Evolutionary conservation across 2,113 vertebrate species (phyloP), one percentile per base, ranked within the genome.

Genomic region (Oplegnathus fasciatus): DNA sequence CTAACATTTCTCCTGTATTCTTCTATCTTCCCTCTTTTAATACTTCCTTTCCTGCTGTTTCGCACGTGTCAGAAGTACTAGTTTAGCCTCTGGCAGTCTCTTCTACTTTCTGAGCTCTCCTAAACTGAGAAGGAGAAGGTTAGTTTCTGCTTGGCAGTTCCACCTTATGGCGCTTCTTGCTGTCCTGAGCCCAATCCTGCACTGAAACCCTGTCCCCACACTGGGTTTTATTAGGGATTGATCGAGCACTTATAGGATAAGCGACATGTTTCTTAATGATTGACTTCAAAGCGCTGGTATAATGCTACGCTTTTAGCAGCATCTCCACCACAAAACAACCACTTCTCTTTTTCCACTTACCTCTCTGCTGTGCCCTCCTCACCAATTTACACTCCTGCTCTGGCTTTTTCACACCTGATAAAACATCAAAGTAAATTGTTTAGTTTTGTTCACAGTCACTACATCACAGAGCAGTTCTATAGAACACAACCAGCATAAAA

Each of bases 91-190:
- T 84, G 94, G 94, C 67, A 92, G 90, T 83, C 93, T 96, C 82
- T 88, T 94, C 93, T 93, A 88, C 93, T 95, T 94, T 94, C 87
- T 95, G 92, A 94, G 85, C 88, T 94, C 95, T 94, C 93, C 95
- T 92, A 95, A 94, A 91, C 86, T 85, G 88, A 94, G 93, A 93
- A 92, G 88, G 82, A 94, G 94, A 93, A 95, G 95, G 95, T 96
- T 90, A 94, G 95, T 96, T 88, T 78, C 73, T 82, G 82, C 85
- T 70, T 78, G 50, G 58, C 48, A 58, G 74, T 82, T 52, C 58
- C 55, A 78, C 20, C n/a, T 61, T 42, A 65, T 80, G 72, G 42
- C 44, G 10, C 86, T 82, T 86, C 83, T 70, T 42, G 54, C 80
- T 77, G 26, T 74, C 67, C 75, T 14, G 18, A 68, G 34, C 60